Percentiles rank a stretch among this genome's conserved stretches.
Conservation (phyloP, 1,140 invertebrate genomes). For the Heliconius nattereri region DNA sequence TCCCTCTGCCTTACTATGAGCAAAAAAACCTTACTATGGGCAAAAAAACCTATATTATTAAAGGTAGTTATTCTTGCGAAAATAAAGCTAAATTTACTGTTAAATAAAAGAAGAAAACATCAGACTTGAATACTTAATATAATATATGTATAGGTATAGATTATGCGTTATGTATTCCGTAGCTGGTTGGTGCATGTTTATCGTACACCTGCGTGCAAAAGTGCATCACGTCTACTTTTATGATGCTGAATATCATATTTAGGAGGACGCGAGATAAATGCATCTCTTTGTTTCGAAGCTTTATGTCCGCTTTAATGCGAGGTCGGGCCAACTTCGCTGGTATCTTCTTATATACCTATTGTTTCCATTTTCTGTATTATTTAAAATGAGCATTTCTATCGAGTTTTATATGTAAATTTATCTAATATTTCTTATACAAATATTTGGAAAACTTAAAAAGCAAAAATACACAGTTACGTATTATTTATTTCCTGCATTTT, state of each 20-base stretch:
- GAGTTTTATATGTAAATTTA: not conserved
- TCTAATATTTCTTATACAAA: not conserved
- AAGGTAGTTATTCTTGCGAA: no score
- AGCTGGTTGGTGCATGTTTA: constrained; percentile 16
- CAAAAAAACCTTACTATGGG: not conserved
- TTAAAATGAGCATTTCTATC: not conserved
- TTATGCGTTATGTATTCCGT: not conserved
- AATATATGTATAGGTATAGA: not conserved
- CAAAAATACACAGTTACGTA: not conserved
- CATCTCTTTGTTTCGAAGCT: constrained; percentile 61
- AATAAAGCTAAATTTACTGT: not conserved
- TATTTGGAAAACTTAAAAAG: not conserved
- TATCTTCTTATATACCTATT: constrained; percentile 21
- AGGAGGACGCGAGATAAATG: constrained; percentile 58
- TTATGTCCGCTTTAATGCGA: constrained; percentile 60
- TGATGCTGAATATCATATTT: constrained; percentile 59
- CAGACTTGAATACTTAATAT: not conserved
- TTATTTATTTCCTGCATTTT: not conserved
- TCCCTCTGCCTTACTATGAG: not conserved
- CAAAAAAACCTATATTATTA: not conserved
- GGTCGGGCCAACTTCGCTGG: constrained; percentile 42
- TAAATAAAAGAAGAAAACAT: not conserved
- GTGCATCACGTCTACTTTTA: constrained; percentile 53
- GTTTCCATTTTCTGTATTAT: not conserved
- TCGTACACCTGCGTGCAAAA: constrained; percentile 28